Conservation (phyloP, 2,797 vertebrate species). For the Threskiornis aethiopicus region DNA sequence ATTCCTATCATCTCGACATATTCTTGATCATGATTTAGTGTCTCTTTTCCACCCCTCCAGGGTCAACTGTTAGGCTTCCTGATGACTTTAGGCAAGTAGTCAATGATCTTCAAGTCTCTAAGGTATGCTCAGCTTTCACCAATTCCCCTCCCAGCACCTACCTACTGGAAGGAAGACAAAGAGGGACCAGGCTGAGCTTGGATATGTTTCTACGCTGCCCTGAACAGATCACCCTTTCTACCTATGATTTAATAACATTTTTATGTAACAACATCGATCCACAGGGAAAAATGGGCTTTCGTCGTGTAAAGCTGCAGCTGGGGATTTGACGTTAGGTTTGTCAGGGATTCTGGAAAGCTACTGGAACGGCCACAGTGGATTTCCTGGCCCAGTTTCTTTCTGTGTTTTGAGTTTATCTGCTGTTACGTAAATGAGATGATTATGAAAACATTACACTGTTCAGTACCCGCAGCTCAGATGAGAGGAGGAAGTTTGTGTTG, state of each 20-base stretch:
- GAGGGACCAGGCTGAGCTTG: background rate
- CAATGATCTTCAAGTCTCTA: background rate
- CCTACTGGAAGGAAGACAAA: background rate
- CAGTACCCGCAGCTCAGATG: background rate
- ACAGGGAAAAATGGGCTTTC: background rate
- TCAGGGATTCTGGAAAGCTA: constrained; percentile 7
- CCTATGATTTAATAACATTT: background rate
- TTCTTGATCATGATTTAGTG: background rate
- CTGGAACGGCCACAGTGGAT: background rate
- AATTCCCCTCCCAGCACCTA: background rate
- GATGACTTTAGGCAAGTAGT: background rate
- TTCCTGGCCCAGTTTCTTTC: background rate
- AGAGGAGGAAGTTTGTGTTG: background rate
- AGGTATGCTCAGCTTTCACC: background rate
- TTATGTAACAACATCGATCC: background rate
- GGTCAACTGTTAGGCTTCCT: background rate
- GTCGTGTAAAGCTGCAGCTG: background rate
- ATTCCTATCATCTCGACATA: background rate
- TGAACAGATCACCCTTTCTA: background rate
- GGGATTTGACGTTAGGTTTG: background rate
- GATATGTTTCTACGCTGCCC: background rate
- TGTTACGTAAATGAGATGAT: background rate
- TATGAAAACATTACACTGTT: background rate
- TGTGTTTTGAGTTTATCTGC: background rate
- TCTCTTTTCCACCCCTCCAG: background rate